Evolutionary conservation across 2,888 invertebrate genomes (phyloP).

Genomic region (Andrena dorsata): DNA sequence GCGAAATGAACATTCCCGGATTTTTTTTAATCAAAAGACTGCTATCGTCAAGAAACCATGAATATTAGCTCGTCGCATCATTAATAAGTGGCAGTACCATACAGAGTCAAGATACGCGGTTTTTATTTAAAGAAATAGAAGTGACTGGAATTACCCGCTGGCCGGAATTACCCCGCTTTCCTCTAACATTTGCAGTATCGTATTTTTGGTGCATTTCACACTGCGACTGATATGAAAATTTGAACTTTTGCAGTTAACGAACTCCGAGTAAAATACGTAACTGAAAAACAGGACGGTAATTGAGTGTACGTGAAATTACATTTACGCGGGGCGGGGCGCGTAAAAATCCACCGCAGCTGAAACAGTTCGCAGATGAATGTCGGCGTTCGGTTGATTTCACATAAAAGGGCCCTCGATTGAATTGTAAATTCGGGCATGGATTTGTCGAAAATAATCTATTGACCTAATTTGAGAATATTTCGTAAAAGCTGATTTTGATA

Average conservation of each 20-base stretch:
- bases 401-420: neutral
- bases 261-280: conserved; percentile 1
- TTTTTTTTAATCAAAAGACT: too few relatives aligned
- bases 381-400: neutral
- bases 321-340: neutral
- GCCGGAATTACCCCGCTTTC: too few relatives aligned
- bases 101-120: too few relatives aligned
- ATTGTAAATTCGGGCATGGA: neutral
- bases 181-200: neutral
- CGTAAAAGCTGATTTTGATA: neutral
- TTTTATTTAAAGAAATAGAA: too few relatives aligned
- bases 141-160: too few relatives aligned
- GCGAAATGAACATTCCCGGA: too few relatives aligned
- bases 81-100: too few relatives aligned
- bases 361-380: neutral
- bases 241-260: conserved; percentile 8
- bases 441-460: conserved; percentile 6
- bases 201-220: neutral
- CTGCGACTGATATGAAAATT: conserved; percentile 4
- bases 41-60: too few relatives aligned
- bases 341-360: neutral
- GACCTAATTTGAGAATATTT: neutral
- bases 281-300: conserved; percentile 4
- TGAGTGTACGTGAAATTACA: conserved; percentile 15
- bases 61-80: too few relatives aligned